Percentiles rank a stretch among this genome's conserved stretches.
Evolutionary conservation across 1,140 invertebrate genomes (phyloP).

Genomic region (Hypsibius dujardini): DNA sequence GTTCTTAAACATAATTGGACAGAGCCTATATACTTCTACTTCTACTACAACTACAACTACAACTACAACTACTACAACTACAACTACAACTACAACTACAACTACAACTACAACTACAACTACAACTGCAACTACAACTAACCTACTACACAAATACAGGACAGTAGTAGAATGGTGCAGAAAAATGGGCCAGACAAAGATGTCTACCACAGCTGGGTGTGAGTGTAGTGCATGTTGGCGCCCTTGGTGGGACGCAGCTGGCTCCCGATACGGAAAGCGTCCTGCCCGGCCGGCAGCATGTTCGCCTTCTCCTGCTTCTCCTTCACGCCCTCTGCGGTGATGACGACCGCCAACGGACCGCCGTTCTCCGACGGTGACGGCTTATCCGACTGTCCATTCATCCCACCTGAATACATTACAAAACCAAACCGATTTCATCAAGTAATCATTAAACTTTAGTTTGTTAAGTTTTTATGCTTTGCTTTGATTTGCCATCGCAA

Average conservation of each 20-base stretch:
- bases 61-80: background rate
- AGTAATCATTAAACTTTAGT: conserved; percentile 20
- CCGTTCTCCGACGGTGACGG: conserved; percentile 8
- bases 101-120: too few species aligned
- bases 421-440: too few species aligned
- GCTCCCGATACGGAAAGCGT: background rate
- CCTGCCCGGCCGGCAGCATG: background rate
- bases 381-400: background rate
- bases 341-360: background rate
- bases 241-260: background rate
- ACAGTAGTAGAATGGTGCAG: background rate
- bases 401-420: background rate
- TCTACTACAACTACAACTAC: too few species aligned
- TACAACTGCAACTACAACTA: background rate
- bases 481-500: too few species aligned
- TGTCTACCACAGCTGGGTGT: conserved; percentile 9
- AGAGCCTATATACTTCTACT: too few species aligned
- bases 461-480: too few species aligned
- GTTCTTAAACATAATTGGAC: too few species aligned
- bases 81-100: too few species aligned
- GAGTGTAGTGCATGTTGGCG: background rate
- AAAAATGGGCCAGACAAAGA: background rate
- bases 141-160: background rate
- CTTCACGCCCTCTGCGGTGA: background rate
- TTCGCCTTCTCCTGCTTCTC: background rate